These are phyloP conservation scores for Tragulus kanchil DNA, from an alignment of 2,113 vertebrate species.

Conservation along the genomic window DNA sequence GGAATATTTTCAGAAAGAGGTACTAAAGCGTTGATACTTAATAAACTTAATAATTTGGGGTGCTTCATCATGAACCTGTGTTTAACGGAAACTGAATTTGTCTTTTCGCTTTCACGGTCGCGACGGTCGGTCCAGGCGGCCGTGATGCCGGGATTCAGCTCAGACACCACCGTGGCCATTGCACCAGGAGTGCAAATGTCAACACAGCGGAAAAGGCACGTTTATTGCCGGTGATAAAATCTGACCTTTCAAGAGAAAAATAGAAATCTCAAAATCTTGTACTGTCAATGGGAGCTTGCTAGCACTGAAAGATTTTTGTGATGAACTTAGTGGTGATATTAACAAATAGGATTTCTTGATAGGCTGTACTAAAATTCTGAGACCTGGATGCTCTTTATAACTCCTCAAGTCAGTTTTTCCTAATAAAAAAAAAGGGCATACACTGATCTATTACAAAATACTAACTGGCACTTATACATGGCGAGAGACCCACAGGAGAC, in stretches of 20 bases:
- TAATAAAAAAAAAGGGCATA: too few species aligned
- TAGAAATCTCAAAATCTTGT: conserved; percentile 6
- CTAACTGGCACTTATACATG: conserved; percentile 72
- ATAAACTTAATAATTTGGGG: not conserved
- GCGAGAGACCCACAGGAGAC: conserved; percentile 71
- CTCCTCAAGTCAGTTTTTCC: not conserved
- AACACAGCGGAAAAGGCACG: not conserved
- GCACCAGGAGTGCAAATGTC: not conserved
- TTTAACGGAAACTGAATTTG: not conserved
- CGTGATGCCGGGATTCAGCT: too few species aligned
- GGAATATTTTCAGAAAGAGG: not conserved
- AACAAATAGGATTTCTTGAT: not conserved
- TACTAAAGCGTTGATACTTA: not conserved
- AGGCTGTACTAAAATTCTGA: not conserved
- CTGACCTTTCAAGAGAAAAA: conserved; percentile 42
- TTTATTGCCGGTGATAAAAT: not conserved
- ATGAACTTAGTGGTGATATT: not conserved
- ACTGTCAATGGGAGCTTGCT: not conserved
- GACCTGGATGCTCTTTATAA: not conserved
- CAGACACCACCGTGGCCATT: not conserved
- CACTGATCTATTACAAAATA: too few species aligned
- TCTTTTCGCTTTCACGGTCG: not conserved
- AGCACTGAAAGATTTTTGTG: not conserved
- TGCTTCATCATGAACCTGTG: not conserved
- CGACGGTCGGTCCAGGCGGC: too few species aligned